Evolutionary conservation across 2,888 invertebrate genomes (phyloP).

Genomic region (Dromius quadrimaculatus): DNA sequence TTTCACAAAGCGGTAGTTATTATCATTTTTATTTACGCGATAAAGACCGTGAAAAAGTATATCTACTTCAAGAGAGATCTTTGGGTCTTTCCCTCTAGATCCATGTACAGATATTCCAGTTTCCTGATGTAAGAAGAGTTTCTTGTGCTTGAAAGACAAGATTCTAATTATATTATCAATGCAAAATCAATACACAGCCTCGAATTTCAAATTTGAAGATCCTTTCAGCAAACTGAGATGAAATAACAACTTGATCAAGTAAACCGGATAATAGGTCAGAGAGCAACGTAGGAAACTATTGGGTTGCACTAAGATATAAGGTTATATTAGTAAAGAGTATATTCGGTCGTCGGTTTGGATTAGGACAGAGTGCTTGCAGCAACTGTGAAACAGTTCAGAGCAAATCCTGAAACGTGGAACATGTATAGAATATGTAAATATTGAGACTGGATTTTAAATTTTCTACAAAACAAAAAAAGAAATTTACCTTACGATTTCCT

Average conservation of each 20-base stretch:
- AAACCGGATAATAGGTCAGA: conserved; percentile 2
- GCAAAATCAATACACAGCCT: not conserved
- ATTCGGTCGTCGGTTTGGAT: conserved; percentile 15
- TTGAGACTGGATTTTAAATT: not conserved
- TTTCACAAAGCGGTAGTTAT: too few species aligned
- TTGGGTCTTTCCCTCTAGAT: too few species aligned
- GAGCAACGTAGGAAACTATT: not conserved
- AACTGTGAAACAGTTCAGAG: not conserved
- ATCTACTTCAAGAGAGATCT: too few species aligned
- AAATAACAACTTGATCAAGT: not conserved
- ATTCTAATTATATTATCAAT: too few species aligned
- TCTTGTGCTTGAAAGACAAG: too few species aligned
- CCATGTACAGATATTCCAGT: too few species aligned
- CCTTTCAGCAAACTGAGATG: not conserved
- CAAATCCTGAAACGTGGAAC: conserved; percentile 21
- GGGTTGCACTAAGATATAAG: not conserved
- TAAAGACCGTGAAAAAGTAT: too few species aligned
- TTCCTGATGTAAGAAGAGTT: too few species aligned
- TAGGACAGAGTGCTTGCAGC: conserved; percentile 8
- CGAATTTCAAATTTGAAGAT: conserved; percentile 1
- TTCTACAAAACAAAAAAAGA: conserved; percentile 3
- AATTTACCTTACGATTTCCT: not conserved
- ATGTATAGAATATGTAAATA: conserved; percentile 38
- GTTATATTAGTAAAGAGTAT: not conserved
- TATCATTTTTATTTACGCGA: too few species aligned